Base-by-base conservation (phyloP, 1,140 invertebrate species). In the Brachionus paranguensis region DNA sequence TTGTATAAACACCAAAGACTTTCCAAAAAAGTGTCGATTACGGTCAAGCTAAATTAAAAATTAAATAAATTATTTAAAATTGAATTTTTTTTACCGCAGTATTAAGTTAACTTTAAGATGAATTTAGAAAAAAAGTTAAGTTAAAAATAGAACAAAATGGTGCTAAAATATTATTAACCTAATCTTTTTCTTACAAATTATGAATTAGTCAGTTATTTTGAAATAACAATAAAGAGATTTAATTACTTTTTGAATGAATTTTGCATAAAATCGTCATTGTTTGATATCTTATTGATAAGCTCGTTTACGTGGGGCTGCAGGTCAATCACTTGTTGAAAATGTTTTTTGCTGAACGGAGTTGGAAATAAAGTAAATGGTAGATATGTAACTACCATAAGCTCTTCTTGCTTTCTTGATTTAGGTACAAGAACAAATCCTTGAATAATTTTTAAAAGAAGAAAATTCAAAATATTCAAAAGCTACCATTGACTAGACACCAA, bases 401-500 rank as follows among this genome's bases (percentile, higher is more conserved):
- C 53, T 7, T 81, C 78, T 47, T 47, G 43, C 45, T 76, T 24
- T 50, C 72, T 76, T 27, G 72, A 50, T 27, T 81, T 81, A 14
- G 78, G 78, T 0, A 81, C 78, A 37, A 81, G 78, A 60, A 81
- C 78, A 60, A 81, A 81, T 43, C 78, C 78, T 81, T 17, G 24
- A 5, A 79, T 1, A 53, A 14, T 55, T 37, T 11, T 41, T 17
- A 64, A 64, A 33, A 41, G 11, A 64, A 17, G 0, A 17, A 41
- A 37, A 64, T 60, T 27, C 27, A 64, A 8, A n/a, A 14, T 8
- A 65, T 33, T 20, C n/a, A 45, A 24, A 27, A 64, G 11, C 17
- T 27, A 81, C 78, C 78, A 27, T 81, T 81, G 11, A 81, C 78
- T n/a, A 81, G 29, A 64, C 78, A 81, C 78, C 78, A 81, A 47